Evolutionary conservation across 2,888 invertebrate genomes (phyloP).

Genomic region (Leptura quadrifasciata): DNA sequence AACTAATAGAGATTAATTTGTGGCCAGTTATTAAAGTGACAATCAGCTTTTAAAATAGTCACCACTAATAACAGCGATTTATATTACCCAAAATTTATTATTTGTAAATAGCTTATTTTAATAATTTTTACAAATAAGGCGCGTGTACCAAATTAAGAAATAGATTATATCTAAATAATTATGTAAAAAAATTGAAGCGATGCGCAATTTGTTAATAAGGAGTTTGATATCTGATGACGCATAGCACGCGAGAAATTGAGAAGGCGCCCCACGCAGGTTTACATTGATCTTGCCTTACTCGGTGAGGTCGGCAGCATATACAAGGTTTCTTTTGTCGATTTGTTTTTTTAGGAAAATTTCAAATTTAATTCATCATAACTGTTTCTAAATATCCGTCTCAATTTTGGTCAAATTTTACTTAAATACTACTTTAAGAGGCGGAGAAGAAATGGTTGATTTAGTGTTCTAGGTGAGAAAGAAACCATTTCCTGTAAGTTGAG

Average conservation of each 20-base stretch:
- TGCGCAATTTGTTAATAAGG: conserved; percentile 14
- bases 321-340: conserved; percentile 53
- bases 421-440: not conserved
- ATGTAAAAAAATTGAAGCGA: not conserved
- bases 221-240: conserved; percentile 1
- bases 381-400: not conserved
- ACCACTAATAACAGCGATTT: not conserved
- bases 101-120: not conserved
- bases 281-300: conserved; percentile 61
- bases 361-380: not conserved
- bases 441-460: not conserved
- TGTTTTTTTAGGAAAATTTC: conserved; percentile 26
- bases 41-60: not conserved
- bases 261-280: conserved; percentile 58
- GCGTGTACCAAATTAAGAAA: not conserved
- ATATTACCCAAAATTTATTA: not conserved
- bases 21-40: not conserved
- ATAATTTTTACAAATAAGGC: not conserved
- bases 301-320: conserved; percentile 60
- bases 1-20: not conserved
- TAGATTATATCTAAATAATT: not conserved
- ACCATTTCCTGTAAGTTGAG: not conserved
- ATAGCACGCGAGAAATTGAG: conserved; percentile 13
- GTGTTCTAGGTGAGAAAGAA: not conserved
- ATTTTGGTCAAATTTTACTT: not conserved